phyloP scores from a whole-genome alignment of 2,113 vertebrate species.

The Manacus vitellinus region DNA sequence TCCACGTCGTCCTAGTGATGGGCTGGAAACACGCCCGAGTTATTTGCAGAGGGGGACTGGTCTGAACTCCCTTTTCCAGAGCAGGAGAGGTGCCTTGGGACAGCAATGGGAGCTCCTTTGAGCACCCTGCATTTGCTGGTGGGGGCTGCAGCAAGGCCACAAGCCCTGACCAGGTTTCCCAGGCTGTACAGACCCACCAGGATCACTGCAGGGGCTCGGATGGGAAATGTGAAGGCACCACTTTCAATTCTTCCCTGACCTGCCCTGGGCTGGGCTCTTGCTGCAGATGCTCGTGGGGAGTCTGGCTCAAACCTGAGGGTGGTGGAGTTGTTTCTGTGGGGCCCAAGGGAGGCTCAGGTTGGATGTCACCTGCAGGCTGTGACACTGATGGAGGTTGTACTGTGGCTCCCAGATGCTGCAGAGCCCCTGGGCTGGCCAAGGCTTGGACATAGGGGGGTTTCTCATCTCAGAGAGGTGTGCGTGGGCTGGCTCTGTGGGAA shows the following conservation, averaged over 20 bases:
- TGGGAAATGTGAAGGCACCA: rapidly evolving
- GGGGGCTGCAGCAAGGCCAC: not conserved
- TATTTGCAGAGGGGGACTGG: not conserved
- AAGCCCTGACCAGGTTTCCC: not conserved
- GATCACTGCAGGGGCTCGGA: rapidly evolving
- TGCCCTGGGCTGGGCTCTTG: not conserved
- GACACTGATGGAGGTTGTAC: rapidly evolving
- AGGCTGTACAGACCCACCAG: not conserved
- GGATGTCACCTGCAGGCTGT: not conserved
- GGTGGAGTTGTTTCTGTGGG: too few species aligned
- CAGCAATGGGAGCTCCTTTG: not conserved
- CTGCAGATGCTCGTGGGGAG: too few species aligned
- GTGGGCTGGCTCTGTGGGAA: not conserved
- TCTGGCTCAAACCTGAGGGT: not conserved
- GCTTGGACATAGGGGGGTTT: rapidly evolving
- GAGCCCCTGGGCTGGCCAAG: not conserved
- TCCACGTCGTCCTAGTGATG: not conserved
- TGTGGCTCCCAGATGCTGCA: rapidly evolving
- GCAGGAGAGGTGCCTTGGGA: not conserved
- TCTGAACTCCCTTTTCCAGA: not conserved
- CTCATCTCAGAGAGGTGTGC: not conserved
- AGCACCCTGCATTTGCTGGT: rapidly evolving
- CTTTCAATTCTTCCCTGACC: rapidly evolving
- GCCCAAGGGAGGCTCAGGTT: not conserved
- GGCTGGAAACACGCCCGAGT: not conserved